Base-by-base conservation (phyloP, 1,140 invertebrate genomes). In the Megalopta genalis region DNA sequence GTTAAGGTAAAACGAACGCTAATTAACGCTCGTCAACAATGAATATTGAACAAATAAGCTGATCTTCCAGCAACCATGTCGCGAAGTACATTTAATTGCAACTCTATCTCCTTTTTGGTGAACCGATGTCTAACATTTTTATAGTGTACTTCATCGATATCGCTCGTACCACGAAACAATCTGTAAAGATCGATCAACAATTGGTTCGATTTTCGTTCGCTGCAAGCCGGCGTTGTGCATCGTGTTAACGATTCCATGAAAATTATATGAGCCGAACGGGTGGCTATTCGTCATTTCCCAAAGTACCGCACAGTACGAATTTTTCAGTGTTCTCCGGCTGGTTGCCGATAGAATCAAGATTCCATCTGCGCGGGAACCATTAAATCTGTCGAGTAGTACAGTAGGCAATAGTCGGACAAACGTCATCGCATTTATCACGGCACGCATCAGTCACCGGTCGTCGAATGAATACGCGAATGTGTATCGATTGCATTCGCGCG, bases 401-500 rank as follows among this genome's bases (percentile, higher is more conserved):
- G 49, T 12, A 3, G 6, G 25, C 25, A 21, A 57, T 71, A 62
- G 60, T 18, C 52, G 52, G 60, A 52, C 70, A 54, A 52, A 69
- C 54, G 64, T 63, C 54, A 60, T 70, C 70, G 39, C 76, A 78
- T 84, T 74, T 65, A 79, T 74, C 76, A 70, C 75, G 54, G 54
- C 46, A 60, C 42, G 57, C 63, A 54, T 37, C 71, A 68, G 12
- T 82, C 73, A 60, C n/a, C 21, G 52, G 60, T 37, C 18, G 25
- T 8, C 14, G 52, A 42, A 49, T 52, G 82, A 49, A 83, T 83
- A 73, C 67, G 67, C 65, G 71, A 80, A 70, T 71, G 57, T 39
- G 62, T 49, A 77, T 74, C 75, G 82, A 84, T 84, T 78, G 73
- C 25, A 37, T 52, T 46, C 37, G 54, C 63, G 57, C 76, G 62